Evolutionary conservation across 2,888 invertebrate species (phyloP), one percentile per base, ranked within the genome.

Genomic region (Andrena hattorfiana): DNA sequence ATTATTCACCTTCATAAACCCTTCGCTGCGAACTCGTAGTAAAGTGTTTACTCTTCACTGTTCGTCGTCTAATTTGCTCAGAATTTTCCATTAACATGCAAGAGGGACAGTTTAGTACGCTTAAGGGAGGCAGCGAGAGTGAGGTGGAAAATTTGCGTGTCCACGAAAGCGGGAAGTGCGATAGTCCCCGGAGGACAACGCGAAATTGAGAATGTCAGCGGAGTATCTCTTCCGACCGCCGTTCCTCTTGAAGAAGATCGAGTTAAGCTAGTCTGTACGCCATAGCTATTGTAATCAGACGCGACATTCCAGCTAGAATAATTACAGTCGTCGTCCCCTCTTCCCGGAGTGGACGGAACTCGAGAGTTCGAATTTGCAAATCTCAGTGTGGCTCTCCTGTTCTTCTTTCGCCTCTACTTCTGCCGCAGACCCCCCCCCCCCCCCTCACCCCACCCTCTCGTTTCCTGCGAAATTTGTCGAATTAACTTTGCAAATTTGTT

Each of bases 281-380:
- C 67, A 74, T 66, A 76, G 63, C 79, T 56, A 81, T 87, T 79
- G 77, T 77, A 87, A 88, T 87, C 83, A 80, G 80, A 77, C 70
- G 75, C 76, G 80, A 84, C 75, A 72, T 76, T 84, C 82, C 82
- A 35, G 70, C 73, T 76, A 72, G 80, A 85, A 86, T 88, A 87
- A 87, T 87, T 87, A 77, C 71, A 72, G 67, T 67, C 20, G 51
- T 23, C 23, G 1, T 23, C 32, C 7, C 30, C 49, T 32, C 51
- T 7, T 56, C 60, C 70, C 20, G 7, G 59, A 30, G 70, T 30
- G 30, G 30, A 0, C n/a, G 68, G n/a, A 23, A 68, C 13, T 74
- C 49, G 32, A 72, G 70, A 70, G 60, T 70, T 70, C 70, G 70
- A 70, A 70, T 70, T 70, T 70, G 70, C 70, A 70, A 70, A 70